These are phyloP conservation scores for Drosophila koepferae DNA, from an alignment of 2,888 invertebrate genomes.

Conservation along the genomic window DNA sequence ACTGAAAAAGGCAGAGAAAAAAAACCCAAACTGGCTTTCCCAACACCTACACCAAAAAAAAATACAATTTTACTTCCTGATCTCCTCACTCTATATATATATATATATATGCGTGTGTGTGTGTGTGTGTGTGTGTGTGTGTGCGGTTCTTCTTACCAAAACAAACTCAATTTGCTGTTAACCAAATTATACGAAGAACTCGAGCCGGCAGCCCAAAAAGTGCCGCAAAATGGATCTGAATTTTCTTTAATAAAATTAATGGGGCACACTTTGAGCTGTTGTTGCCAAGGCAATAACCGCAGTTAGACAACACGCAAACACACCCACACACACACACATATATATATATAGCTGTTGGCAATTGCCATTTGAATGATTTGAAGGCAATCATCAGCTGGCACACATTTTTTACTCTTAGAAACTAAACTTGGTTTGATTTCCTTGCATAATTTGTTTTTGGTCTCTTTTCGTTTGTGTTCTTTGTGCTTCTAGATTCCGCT, in stretches of 20 bases:
- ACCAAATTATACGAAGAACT: constrained; percentile 62
- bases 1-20: constrained; percentile 34
- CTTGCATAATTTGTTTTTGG: constrained; percentile 68
- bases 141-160: constrained; percentile 17
- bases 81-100: constrained; percentile 2
- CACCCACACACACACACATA: constrained; percentile 11
- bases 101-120: constrained; percentile 1
- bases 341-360: constrained; percentile 29
- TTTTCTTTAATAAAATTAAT: constrained; percentile 28
- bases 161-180: constrained; percentile 57
- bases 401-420: constrained; percentile 20
- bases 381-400: constrained; percentile 33
- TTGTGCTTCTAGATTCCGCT: constrained; percentile 84
- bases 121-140: constrained; percentile 8
- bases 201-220: constrained; percentile 24
- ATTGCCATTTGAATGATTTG: constrained; percentile 53
- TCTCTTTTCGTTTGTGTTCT: constrained; percentile 78
- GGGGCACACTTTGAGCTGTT: constrained; percentile 20
- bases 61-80: constrained; percentile 4
- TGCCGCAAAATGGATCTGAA: constrained; percentile 17
- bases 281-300: constrained; percentile 31
- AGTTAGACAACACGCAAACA: constrained; percentile 14
- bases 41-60: constrained; percentile 1
- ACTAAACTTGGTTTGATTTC: constrained; percentile 58
- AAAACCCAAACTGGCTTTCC: neutral